A percentile compares a stretch with the other conserved stretches of the same genome.
Conservation (phyloP, 2,888 invertebrate genomes). For the Lutraria lutraria region DNA sequence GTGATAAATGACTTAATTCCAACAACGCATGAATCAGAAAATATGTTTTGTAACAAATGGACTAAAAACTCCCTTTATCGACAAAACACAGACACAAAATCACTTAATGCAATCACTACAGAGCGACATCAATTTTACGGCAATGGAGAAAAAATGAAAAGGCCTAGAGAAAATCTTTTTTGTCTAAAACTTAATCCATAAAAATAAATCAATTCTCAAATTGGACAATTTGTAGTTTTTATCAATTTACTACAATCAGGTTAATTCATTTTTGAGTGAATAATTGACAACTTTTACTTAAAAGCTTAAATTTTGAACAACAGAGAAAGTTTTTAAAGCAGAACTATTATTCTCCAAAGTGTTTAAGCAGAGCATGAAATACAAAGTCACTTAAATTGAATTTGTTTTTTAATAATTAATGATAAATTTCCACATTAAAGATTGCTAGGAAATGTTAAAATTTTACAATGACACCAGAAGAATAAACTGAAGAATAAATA, state of each 20-base stretch:
- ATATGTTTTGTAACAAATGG: not conserved
- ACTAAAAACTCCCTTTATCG: not conserved
- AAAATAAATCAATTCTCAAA: not conserved
- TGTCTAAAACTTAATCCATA: not conserved
- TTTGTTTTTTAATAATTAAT: too few species aligned
- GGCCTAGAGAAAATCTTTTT: not conserved
- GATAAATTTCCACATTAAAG: too few species aligned
- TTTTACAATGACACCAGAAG: too few species aligned
- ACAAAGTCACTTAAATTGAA: too few species aligned
- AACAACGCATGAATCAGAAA: not conserved
- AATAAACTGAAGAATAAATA: too few species aligned
- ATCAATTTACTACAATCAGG: not conserved
- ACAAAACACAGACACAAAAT: not conserved
- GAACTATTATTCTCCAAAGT: too few species aligned
- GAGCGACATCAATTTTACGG: not conserved
- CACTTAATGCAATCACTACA: not conserved
- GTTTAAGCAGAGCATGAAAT: too few species aligned
- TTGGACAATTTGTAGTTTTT: not conserved
- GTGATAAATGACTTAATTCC: slow-evolving; percentile 3
- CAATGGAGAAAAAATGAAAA: not conserved
- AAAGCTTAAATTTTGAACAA: too few species aligned
- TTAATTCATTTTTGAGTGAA: not conserved
- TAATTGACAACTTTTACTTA: not conserved
- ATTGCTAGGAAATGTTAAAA: too few species aligned
- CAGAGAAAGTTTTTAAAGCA: too few species aligned